Conservation (phyloP, 2,888 invertebrate genomes). For the Amblyjoppa fuscipennis region DNA sequence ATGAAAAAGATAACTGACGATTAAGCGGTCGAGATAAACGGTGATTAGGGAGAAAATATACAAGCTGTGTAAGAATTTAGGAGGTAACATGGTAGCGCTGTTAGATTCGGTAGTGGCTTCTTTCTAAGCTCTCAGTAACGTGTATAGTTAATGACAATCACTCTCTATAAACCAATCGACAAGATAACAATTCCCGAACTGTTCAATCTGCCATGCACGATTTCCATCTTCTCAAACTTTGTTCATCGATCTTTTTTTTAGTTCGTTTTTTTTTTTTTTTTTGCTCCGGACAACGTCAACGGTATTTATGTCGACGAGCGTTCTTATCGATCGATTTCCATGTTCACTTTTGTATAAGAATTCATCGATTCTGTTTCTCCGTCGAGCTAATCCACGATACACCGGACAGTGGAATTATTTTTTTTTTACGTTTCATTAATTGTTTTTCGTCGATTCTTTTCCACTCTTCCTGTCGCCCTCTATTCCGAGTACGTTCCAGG, state of each 20-base stretch:
- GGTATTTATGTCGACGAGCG: background rate
- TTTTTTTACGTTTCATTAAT: slow-evolving; percentile 54
- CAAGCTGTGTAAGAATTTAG: slow-evolving; percentile 69
- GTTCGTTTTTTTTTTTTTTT: slow-evolving; percentile 18
- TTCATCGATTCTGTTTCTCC: slow-evolving; percentile 17
- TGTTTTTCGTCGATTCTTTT: slow-evolving; percentile 67
- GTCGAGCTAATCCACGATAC: slow-evolving; percentile 17
- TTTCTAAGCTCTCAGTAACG: slow-evolving; percentile 78
- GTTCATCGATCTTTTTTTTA: slow-evolving; percentile 31
- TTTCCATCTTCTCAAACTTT: slow-evolving; percentile 62
- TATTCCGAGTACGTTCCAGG: slow-evolving; percentile 67
- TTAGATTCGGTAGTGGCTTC: slow-evolving; percentile 77
- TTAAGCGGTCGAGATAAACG: slow-evolving; percentile 44
- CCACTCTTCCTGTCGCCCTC: slow-evolving; percentile 73
- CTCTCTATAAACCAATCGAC: slow-evolving; percentile 81
- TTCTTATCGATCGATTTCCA: slow-evolving; percentile 12
- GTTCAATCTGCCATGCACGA: slow-evolving; percentile 78
- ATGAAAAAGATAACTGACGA: slow-evolving; percentile 28
- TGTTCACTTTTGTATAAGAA: background rate
- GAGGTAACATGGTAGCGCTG: slow-evolving; percentile 72
- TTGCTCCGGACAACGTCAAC: background rate
- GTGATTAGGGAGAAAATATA: slow-evolving; percentile 52
- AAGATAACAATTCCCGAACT: slow-evolving; percentile 72
- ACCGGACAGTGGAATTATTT: slow-evolving; percentile 22
- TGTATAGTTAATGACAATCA: slow-evolving; percentile 84